Evolutionary conservation across 2,888 invertebrate genomes (phyloP).

Genomic region (Diogma glabrata): DNA sequence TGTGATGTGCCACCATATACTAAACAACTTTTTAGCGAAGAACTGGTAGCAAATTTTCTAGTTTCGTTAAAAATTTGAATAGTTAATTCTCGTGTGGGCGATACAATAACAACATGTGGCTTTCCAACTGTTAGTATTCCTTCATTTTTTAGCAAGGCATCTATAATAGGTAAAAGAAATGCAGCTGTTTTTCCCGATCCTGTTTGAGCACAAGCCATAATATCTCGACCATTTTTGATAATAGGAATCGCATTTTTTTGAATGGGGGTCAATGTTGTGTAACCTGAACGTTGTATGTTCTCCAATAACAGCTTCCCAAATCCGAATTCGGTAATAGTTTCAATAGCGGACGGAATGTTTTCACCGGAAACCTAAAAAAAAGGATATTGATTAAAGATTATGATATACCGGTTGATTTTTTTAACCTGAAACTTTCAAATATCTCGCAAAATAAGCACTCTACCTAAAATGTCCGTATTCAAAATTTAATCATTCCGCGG

Average conservation of each 20-base stretch:
- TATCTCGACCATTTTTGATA: constrained; percentile 64
- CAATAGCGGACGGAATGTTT: constrained; percentile 49
- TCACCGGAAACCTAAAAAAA: constrained; percentile 54
- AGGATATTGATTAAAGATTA: background rate
- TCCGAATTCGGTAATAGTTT: constrained; percentile 57
- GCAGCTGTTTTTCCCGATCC: constrained; percentile 98
- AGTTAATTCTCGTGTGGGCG: constrained; percentile 86
- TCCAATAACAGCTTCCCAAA: constrained; percentile 55
- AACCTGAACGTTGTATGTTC: constrained; percentile 70
- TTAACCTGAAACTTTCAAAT: too few species aligned
- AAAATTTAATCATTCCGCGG: too few species aligned
- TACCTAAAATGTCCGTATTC: too few species aligned
- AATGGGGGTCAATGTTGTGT: constrained; percentile 82
- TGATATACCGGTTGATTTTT: background rate
- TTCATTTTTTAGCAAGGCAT: constrained; percentile 49
- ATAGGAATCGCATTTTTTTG: constrained; percentile 86
- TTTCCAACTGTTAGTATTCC: constrained; percentile 44
- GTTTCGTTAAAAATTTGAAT: constrained; percentile 81
- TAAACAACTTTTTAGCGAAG: constrained; percentile 59
- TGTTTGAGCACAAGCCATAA: constrained; percentile 97
- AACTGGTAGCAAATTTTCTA: constrained; percentile 64
- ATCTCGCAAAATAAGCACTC: too few species aligned
- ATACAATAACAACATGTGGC: constrained; percentile 75
- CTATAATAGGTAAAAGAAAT: constrained; percentile 81
- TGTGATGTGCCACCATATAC: constrained; percentile 82